phyloP scores from a whole-genome alignment of 2,113 vertebrate genomes.

The Coracopsis vasa region DNA sequence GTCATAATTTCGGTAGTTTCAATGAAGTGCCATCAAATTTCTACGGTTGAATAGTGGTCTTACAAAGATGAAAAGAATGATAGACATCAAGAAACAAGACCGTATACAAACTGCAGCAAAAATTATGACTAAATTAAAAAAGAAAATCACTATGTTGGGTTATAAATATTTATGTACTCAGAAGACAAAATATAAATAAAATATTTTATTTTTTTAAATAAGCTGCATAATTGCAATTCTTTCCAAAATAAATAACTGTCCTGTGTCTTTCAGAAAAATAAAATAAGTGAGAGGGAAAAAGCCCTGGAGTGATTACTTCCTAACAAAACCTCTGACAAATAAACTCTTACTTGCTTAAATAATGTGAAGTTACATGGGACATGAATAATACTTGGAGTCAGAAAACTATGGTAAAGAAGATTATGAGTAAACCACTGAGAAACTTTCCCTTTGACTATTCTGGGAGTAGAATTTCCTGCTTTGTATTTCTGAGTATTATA shows the following conservation, averaged over 20 bases:
- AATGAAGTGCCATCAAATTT: neutral
- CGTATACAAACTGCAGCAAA: neutral
- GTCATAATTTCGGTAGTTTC: neutral
- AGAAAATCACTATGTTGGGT: rapidly evolving
- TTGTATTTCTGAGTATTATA: neutral
- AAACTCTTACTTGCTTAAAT: neutral
- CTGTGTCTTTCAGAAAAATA: neutral
- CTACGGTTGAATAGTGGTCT: neutral
- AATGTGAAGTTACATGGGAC: neutral
- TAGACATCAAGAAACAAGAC: neutral
- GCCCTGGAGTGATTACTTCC: neutral
- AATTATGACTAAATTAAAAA: neutral
- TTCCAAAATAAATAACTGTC: neutral
- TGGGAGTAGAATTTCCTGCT: neutral
- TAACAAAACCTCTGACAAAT: neutral
- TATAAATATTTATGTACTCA: neutral
- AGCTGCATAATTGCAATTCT: neutral
- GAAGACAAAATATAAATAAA: neutral
- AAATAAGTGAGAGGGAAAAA: neutral
- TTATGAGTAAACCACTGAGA: neutral
- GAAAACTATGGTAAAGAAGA: neutral
- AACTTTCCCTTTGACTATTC: neutral
- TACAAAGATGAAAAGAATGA: neutral
- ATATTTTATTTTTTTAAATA: neutral
- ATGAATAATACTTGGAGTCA: neutral